A percentile compares a stretch with the other conserved stretches of the same genome.
phyloP scores from a whole-genome alignment of 2,797 vertebrate species.

The Psittacula echo region DNA sequence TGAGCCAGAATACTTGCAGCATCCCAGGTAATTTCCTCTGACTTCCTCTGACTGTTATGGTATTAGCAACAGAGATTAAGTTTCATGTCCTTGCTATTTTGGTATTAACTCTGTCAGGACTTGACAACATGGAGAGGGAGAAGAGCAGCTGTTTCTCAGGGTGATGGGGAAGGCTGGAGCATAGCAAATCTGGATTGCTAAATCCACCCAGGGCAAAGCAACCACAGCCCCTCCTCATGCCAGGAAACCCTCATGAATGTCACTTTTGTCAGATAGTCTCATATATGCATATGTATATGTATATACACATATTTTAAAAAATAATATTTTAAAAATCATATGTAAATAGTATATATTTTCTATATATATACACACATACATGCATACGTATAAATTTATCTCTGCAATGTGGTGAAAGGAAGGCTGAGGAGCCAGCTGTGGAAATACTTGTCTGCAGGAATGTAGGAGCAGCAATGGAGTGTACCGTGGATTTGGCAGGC shows the following conservation, averaged over 20 bases:
- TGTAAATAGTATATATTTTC: neutral
- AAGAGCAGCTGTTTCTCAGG: constrained; percentile 15
- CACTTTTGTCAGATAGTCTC: neutral
- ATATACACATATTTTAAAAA: neutral
- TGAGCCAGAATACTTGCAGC: neutral
- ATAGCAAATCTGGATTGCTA: neutral
- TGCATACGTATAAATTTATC: neutral
- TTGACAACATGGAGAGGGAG: neutral
- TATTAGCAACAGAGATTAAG: neutral
- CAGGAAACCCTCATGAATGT: neutral
- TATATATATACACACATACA: neutral
- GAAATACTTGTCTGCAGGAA: neutral
- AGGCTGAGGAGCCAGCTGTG: neutral
- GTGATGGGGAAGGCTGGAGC: neutral
- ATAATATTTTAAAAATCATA: neutral
- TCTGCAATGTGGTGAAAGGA: neutral
- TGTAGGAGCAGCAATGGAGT: neutral
- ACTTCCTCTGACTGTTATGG: neutral
- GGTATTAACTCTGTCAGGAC: neutral
- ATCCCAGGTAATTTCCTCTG: neutral
- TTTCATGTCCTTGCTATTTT: neutral
- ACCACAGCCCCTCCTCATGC: neutral
- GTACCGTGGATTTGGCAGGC: neutral
- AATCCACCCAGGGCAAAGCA: neutral
- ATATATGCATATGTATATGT: rapidly evolving